Percentiles rank a stretch among this genome's conserved stretches.
Conservation (phyloP, 2,797 vertebrate species). For the Ceyx erithaca region DNA sequence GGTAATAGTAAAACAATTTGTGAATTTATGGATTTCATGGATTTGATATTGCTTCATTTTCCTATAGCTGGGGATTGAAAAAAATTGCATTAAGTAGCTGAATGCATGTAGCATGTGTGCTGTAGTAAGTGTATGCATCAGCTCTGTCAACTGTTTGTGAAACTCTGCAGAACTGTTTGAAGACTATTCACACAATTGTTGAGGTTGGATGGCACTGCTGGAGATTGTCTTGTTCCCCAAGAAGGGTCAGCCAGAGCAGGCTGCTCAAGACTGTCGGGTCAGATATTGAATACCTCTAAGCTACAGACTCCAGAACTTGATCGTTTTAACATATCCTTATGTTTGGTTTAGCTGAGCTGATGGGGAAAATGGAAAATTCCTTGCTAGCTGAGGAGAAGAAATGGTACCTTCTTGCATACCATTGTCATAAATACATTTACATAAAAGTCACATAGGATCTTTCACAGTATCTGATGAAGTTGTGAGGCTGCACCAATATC, state of each 20-base stretch:
- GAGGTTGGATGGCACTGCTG: accelerated
- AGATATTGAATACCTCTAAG: neutral
- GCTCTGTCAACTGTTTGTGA: neutral
- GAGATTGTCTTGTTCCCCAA: neutral
- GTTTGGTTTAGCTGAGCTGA: neutral
- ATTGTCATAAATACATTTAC: neutral
- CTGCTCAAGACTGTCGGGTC: neutral
- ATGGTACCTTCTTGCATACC: neutral
- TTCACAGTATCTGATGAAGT: neutral
- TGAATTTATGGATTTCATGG: neutral
- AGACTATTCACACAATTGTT: neutral
- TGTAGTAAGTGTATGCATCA: neutral
- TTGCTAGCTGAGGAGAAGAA: neutral
- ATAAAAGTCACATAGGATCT: neutral
- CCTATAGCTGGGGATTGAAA: neutral
- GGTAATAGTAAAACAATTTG: neutral
- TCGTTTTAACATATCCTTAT: neutral
- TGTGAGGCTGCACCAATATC: neutral
- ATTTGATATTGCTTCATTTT: neutral
- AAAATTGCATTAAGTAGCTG: neutral
- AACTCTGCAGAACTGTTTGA: neutral
- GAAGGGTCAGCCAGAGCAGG: neutral
- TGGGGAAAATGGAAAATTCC: neutral
- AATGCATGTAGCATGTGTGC: neutral
- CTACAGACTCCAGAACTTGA: neutral